Percentiles rank a stretch among this genome's conserved stretches.
Conservation (phyloP, 64 coral and sea anemone genomes). For the Stichodactyla helianthus region DNA sequence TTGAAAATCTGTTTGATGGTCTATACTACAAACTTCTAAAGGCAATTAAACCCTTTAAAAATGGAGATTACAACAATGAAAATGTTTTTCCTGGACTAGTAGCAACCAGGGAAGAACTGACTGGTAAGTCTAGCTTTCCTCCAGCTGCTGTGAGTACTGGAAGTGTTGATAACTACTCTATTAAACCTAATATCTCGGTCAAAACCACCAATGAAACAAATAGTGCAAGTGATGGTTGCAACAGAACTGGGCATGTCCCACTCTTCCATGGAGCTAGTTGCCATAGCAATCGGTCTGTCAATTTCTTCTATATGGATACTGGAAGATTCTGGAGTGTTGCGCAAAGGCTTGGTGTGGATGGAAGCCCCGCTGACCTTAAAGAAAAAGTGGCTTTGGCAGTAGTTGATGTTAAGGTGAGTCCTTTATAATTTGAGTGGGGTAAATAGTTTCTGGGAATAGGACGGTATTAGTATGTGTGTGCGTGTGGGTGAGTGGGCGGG, state of each 20-base stretch:
- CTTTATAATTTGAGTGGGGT: neutral
- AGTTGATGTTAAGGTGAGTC: constrained; percentile 72
- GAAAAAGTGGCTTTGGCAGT: constrained; percentile 61
- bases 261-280: constrained; percentile 77
- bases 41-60: neutral
- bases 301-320: constrained; percentile 94
- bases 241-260: constrained; percentile 45
- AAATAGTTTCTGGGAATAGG: neutral
- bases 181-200: neutral
- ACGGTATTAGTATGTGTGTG: too few relatives aligned
- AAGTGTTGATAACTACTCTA: neutral
- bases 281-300: constrained; percentile 83
- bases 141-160: constrained; percentile 1
- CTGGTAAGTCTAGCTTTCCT: neutral
- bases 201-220: neutral
- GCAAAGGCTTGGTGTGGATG: constrained; percentile 60
- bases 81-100: neutral
- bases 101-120: neutral
- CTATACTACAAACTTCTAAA: neutral
- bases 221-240: constrained; percentile 28
- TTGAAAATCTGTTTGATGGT: constrained; percentile 6
- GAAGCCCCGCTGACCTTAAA: neutral
- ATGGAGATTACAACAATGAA: neutral
- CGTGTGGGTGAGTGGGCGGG: too few relatives aligned
- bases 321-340: constrained; percentile 73